Percentiles rank a stretch among this genome's conserved stretches.
These are phyloP conservation scores for Brachylomia viminalis DNA, from an alignment of 2,888 invertebrate genomes.

Conservation along the genomic window DNA sequence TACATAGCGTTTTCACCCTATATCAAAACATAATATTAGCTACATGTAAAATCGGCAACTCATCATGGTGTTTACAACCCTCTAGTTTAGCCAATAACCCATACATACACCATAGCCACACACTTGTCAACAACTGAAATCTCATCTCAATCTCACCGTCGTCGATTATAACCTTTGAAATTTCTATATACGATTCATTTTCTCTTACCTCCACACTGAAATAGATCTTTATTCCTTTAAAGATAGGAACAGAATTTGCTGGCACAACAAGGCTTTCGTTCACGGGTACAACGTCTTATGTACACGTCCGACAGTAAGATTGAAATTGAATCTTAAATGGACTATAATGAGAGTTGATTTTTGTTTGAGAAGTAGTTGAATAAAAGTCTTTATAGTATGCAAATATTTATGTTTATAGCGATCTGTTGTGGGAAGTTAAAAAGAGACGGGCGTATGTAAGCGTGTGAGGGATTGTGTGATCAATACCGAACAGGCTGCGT, in stretches of 20 bases:
- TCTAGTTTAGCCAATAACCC: constrained; percentile 69
- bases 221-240: constrained; percentile 90
- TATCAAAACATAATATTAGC: constrained; percentile 17
- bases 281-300: constrained; percentile 62
- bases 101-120: constrained; percentile 60
- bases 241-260: constrained; percentile 87
- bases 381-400: constrained; percentile 76
- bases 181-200: constrained; percentile 84
- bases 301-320: neutral
- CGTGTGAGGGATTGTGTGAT: constrained; percentile 88
- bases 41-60: constrained; percentile 66
- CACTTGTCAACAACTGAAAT: constrained; percentile 82
- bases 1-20: neutral
- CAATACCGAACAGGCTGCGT: constrained; percentile 82
- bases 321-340: constrained; percentile 43
- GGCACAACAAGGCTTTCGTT: constrained; percentile 82
- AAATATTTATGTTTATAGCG: constrained; percentile 89
- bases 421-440: constrained; percentile 89
- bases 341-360: constrained; percentile 40
- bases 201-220: constrained; percentile 84
- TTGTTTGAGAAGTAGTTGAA: constrained; percentile 50
- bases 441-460: constrained; percentile 89
- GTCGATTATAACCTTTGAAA: constrained; percentile 80
- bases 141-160: constrained; percentile 64
- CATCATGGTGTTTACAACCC: constrained; percentile 78